Percentiles rank a stretch among this genome's conserved stretches.
These are phyloP conservation scores for Pseudochromis fuscus DNA, from an alignment of 2,797 vertebrate species.

Conservation along the genomic window DNA sequence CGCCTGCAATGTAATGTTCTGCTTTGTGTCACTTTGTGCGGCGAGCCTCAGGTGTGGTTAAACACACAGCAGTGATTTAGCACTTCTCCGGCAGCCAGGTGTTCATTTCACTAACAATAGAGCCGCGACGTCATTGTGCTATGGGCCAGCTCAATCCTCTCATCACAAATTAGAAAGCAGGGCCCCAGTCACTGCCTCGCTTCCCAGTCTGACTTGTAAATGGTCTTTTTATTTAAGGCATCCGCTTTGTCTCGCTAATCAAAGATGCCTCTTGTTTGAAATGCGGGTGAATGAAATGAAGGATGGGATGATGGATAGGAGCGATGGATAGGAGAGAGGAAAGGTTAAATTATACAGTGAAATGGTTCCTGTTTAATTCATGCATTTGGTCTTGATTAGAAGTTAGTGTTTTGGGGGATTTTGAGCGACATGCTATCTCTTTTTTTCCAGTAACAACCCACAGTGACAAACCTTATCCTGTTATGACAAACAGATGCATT, in stretches of 20 bases:
- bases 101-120: slow-evolving; percentile 90
- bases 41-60: slow-evolving; percentile 71
- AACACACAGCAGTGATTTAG: slow-evolving; percentile 77
- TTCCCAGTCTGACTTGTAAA: slow-evolving; percentile 83
- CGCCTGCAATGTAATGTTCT: slow-evolving; percentile 66
- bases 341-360: slow-evolving; percentile 64
- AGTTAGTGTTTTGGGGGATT: slow-evolving; percentile 38
- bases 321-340: slow-evolving; percentile 56
- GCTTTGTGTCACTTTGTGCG: slow-evolving; percentile 66
- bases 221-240: slow-evolving; percentile 89
- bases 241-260: slow-evolving; percentile 82
- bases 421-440: slow-evolving; percentile 34
- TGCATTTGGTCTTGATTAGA: slow-evolving; percentile 61
- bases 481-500: slow-evolving; percentile 11
- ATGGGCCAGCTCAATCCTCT: slow-evolving; percentile 74
- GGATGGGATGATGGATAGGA: slow-evolving; percentile 71
- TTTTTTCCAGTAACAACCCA: neutral
- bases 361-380: slow-evolving; percentile 73
- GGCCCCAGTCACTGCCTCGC: slow-evolving; percentile 69
- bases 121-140: slow-evolving; percentile 76
- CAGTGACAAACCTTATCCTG: neutral
- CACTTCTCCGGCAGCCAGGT: slow-evolving; percentile 84
- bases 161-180: slow-evolving; percentile 78
- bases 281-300: slow-evolving; percentile 73
- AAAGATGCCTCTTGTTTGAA: slow-evolving; percentile 85